Evolutionary conservation across 2,113 vertebrate genomes (phyloP).

Genomic region (Jaculus jaculus): DNA sequence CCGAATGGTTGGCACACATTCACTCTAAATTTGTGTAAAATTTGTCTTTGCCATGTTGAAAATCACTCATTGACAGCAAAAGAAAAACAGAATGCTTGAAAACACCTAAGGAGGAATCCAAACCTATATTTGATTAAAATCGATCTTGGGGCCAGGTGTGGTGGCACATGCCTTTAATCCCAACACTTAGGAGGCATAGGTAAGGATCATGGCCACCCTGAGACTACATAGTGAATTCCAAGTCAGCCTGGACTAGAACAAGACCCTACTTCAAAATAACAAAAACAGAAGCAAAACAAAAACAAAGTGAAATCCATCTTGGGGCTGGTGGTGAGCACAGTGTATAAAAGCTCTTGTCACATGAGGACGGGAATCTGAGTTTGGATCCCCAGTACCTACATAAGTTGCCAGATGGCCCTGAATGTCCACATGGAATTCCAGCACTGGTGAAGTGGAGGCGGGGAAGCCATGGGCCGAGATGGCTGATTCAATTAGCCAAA

Average conservation of each 20-base stretch:
- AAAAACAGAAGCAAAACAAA: too few species aligned
- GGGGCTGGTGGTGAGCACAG: too few species aligned
- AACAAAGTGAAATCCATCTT: too few species aligned
- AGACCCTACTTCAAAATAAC: too few species aligned
- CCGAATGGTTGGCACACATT: not conserved
- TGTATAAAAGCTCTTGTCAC: not conserved
- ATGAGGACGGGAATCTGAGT: not conserved
- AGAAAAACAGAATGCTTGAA: not conserved
- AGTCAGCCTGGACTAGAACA: too few species aligned
- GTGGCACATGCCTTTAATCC: too few species aligned
- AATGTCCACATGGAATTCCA: not conserved
- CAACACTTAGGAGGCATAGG: too few species aligned
- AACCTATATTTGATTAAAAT: slow-evolving; percentile 7
- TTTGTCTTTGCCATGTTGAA: not conserved
- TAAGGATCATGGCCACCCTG: too few species aligned
- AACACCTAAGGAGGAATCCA: not conserved
- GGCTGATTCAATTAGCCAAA: not conserved
- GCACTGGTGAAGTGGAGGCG: not conserved
- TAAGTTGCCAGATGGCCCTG: not conserved
- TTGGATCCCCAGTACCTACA: not conserved
- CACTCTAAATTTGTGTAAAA: not conserved
- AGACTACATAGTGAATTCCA: too few species aligned
- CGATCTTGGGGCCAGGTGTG: too few species aligned
- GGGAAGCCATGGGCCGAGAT: not conserved
- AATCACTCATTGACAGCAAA: not conserved